phyloP scores from a whole-genome alignment of 2,113 vertebrate genomes.

The Ciconia maguari region DNA sequence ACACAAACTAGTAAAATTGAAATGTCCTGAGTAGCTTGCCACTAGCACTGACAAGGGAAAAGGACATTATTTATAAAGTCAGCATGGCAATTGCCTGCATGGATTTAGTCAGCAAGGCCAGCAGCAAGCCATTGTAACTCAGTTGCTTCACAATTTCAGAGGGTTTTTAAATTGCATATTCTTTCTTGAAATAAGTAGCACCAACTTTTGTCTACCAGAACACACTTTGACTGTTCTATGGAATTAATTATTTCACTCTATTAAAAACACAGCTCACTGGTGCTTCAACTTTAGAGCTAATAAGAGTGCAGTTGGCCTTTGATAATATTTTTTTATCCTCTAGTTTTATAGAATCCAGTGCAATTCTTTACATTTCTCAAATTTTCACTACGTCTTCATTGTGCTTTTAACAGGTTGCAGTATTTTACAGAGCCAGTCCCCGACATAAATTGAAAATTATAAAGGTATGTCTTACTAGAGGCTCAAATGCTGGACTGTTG shows the following conservation, averaged over 20 bases:
- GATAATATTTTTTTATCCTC: neutral
- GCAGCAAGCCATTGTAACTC: neutral
- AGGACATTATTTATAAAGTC: neutral
- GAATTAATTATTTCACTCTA: neutral
- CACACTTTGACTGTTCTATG: neutral
- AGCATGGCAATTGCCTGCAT: neutral
- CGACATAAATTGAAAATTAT: slow-evolving; percentile 98
- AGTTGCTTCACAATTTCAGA: neutral
- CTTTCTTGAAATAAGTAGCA: neutral
- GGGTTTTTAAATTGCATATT: neutral
- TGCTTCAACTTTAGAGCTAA: neutral
- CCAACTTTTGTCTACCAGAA: neutral
- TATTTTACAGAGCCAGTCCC: slow-evolving; percentile 96
- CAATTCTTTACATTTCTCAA: neutral
- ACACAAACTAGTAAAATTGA: neutral
- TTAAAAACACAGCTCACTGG: neutral
- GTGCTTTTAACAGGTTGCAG: slow-evolving; percentile 78
- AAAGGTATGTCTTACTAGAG: slow-evolving; percentile 79
- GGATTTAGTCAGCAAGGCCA: neutral
- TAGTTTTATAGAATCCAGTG: neutral
- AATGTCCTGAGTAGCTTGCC: neutral
- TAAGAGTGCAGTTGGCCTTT: neutral
- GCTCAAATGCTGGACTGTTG: neutral
- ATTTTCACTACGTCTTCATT: neutral
- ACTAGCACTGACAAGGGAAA: neutral